Base-by-base conservation (phyloP, 2,113 vertebrate genomes). In the Vireo altiloquus region DNA sequence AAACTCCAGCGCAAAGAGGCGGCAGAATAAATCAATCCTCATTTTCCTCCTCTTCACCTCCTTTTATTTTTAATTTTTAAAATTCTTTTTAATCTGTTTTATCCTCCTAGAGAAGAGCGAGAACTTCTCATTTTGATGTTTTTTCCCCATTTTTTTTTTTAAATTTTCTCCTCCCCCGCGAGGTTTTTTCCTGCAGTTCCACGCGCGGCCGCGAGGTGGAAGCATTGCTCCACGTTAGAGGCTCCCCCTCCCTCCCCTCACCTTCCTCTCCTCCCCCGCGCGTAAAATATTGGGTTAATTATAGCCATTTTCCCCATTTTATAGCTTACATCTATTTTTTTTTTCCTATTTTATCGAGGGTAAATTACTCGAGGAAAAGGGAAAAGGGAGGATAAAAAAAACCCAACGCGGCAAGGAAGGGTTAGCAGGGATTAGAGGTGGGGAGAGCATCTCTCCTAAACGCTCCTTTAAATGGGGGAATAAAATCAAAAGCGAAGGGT, bases 141-240 rank as follows among this genome's bases (percentile, higher is more conserved):
- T 44, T 44, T 44, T 9, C 18, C 44, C 44, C 15, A 11, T 42
- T 44, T 44, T 44, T 44, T 44, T 44, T 44, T 15, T 8, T 9
- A 39, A 12, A 39, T 39, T 39, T 39, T 39, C 12, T 39, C 12
- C 39, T 39, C 56, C 12, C 7, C 15, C 1, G 4, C 1, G 14
- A 10, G 10, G 0, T 2, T 15, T 3, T 13, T 1, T 20, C 3
- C 19, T 83, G 96, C 78, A 9, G 35, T 5, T 8, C 70, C 40
- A 0, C 3, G 0, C 0, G 0, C 5, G 16, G 56, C 97, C 99
- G 91, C 98, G 97, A 98, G 99, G 98, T 99, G 99, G 99, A 95
- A 98, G 60, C 97, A 81, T 96, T 98, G 98, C 98, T 99, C 99
- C 98, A 99, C 88, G 96, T 6, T 94, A 87, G 94, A 75, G 49